Evolutionary conservation across 2,113 vertebrate species (phyloP).

Genomic region (Merops nubicus): DNA sequence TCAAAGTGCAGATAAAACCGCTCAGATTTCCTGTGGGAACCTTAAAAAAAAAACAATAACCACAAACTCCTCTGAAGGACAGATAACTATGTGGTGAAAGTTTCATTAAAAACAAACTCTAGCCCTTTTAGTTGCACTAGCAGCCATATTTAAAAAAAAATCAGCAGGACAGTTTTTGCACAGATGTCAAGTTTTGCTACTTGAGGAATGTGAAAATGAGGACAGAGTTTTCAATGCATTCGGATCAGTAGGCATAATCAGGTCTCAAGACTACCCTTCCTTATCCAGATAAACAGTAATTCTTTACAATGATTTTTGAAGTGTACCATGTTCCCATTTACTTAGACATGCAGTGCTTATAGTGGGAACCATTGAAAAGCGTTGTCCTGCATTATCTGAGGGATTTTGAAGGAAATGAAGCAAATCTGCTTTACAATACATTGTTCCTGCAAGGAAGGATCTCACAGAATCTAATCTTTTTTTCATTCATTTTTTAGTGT

Average conservation of each 20-base stretch:
- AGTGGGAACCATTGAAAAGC: constrained; percentile 34
- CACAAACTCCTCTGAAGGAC: constrained; percentile 24
- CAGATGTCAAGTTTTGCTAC: constrained; percentile 62
- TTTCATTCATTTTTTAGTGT: constrained; percentile 62
- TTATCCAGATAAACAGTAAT: constrained; percentile 66
- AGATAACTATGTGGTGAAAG: constrained; percentile 44
- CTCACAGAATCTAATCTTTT: constrained; percentile 66
- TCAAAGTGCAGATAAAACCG: background rate
- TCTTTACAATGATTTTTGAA: constrained; percentile 67
- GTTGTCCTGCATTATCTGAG: constrained; percentile 42
- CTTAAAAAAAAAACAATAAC: constrained; percentile 65
- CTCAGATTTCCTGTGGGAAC: constrained; percentile 67
- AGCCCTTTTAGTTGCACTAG: background rate
- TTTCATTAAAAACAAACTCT: constrained; percentile 36
- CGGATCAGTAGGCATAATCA: constrained; percentile 32
- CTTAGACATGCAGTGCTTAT: constrained; percentile 30
- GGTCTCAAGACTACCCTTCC: constrained; percentile 44
- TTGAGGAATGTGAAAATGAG: constrained; percentile 58
- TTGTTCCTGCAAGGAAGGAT: constrained; percentile 53
- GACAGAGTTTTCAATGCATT: constrained; percentile 47
- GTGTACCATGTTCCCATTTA: constrained; percentile 64
- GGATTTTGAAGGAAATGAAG: constrained; percentile 68
- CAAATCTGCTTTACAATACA: constrained; percentile 64
- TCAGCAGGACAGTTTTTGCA: constrained; percentile 27
- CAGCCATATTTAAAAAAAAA: constrained; percentile 65